Evolutionary conservation across 2,113 vertebrate species (phyloP), one percentile per base, ranked within the genome.

Genomic region (Prietella phreatophila): DNA sequence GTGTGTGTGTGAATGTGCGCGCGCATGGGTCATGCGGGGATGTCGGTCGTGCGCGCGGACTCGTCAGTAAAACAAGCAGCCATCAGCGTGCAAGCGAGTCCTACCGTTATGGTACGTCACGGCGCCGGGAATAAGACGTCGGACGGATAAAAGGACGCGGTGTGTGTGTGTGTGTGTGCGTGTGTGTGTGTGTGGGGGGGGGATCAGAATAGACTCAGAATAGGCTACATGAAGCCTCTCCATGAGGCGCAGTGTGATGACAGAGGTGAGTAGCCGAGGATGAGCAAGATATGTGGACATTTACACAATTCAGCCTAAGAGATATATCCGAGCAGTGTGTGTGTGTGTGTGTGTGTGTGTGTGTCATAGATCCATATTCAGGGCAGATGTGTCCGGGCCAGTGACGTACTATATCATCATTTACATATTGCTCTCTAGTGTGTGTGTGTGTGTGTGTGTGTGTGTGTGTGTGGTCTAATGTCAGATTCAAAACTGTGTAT

Each of bases 221-320:
- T 11, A 61, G 22, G 19, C 5, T 80, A 33, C 53, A 81, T 56
- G 55, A 81, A 81, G 79, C 8, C 7, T 83, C 53, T 53, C 56
- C 36, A 61, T 58, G 27, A n/a, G 27, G 27, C 56, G 22, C 60
- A 83, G 76, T 85, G n/a, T 82, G 63, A 88, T 83, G 84, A 79
- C 67, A 82, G 84, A 90, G 89, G 89, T 90, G 79, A 75, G 89
- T 86, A 69, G 39, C 33, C 27, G 60, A 20, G 2, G 5, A 25
- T 14, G 39, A 11, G 10, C 22, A 25, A 10, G 13, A 5, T 69
- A 7, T 30, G n/a, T 36, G 17, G 33, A 75, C 71, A 14, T n/a
- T n/a, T 80, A 19, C 17, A 55, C 17, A 8, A 55, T 20, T 5
- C 5, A 47, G 22, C 33, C 2, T 17, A 13, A 56, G 55, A 56